Base-by-base conservation (phyloP, 2,797 vertebrate species). In the Psittacula echo region DNA sequence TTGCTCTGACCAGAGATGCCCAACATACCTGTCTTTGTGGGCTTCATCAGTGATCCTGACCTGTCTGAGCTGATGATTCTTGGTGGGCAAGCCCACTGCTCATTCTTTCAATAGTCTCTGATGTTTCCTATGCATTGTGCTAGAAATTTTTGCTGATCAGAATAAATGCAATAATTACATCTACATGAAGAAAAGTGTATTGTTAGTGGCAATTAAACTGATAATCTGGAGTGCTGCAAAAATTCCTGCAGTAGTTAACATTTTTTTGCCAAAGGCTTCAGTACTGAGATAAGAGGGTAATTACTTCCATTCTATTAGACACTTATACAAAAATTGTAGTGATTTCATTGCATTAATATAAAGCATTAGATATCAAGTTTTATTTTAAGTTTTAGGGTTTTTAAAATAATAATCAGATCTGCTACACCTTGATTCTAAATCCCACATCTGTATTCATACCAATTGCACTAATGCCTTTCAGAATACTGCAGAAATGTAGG, bases 401-500 rank as follows among this genome's bases (percentile, higher is more conserved):
- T 44, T 5, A 29, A 72, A 11, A 47, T 32, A 79, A 39, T 78
- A 45, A 27, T 61, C 11, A 16, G 20, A 39, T 71, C 8, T 89
- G 8, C 60, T 80, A 30, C 45, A 68, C 23, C 45, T 83, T 26
- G 15, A 11, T 85, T 83, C 41, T 77, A 74, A 74, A 68, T 60
- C 17, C 30, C 10, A 58, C 27, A 10, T 74, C 32, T 91, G 21
- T 26, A 64, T 83, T 85, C 48, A 87, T 67, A 61, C 41, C 15
- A 60, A 62, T n/a, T 70, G 32, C 24, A n/a, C 11, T 62, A 67
- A 42, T 58, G 48, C 24, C 16, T 87, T 61, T 72, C 68, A 77
- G 56, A 93, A 77, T 67, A 60, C 48, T 74, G 34, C 53, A 61
- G 70, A 77, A 83, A 94, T 86, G 21, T 94, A 85, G 89, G 75